Evolutionary conservation across 1,140 invertebrate genomes (phyloP), one percentile per base, ranked within the genome.

Genomic region (Drosophila athabasca): DNA sequence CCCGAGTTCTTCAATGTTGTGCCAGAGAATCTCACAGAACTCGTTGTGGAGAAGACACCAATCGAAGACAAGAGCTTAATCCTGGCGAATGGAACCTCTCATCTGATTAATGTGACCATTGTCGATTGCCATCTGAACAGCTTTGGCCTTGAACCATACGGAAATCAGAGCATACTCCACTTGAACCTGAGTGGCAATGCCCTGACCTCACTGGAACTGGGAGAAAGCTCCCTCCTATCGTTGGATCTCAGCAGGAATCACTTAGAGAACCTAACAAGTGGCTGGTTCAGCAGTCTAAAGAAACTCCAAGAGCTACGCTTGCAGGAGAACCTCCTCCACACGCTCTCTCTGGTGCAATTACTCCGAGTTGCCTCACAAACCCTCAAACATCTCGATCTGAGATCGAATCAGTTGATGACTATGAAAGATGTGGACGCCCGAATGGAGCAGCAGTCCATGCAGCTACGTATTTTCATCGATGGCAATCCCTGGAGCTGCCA

Each of bases 401-500:
- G 89, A 22, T 60, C 17, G 17, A 90, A 90, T 68, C n/a, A 61
- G 2, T 24, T 87, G 15, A 54, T 62, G 65, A 67, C 61, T 6
- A 39, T 87, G 2, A 53, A 46, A 19, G 52, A 69, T 6, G 39
- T 22, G 13, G 51, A 46, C 52, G 44, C 55, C 22, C 22, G 19
- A 0, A 11, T 49, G 19, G 0, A 57, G 49, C 67, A 74, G 39
- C 74, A 29, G 15, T 1, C 50, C 15, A 43, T 31, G n/a, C 67
- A 87, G 31, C 26, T 85, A 11, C 80, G 78, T 6, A 64, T 91
- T 5, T 41, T 53, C 15, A 78, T 90, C 61, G 87, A 91, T 59
- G 73, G 46, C 0, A 91, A 91, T 73, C 90, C 88, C 2, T 91
- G 90, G 90, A 87, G 87, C 43, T 91, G 90, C 24, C 71, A 83